Evolutionary conservation across 2,797 vertebrate species (phyloP), one percentile per base, ranked within the genome.

Genomic region (Capromys pilorides): DNA sequence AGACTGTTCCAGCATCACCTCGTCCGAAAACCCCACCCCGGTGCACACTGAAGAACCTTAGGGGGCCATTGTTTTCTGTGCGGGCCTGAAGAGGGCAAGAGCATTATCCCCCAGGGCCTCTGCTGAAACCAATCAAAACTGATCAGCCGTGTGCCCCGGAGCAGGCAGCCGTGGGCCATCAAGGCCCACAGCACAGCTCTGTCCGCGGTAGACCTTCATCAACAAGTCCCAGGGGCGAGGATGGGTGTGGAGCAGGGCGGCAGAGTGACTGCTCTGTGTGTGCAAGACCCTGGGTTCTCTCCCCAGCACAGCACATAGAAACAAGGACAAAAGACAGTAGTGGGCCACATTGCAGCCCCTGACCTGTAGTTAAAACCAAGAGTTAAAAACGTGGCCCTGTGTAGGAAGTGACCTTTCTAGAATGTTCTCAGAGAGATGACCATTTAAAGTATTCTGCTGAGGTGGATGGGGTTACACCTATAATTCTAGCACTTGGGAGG

Each of bases 151-250:
- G 3, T 1, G 21, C 78, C 5, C 0, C 19, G 0, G 45, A 3
- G 0, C 1, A 7, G n/a, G 10, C n/a, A 12, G 2, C 41, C 0
- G 0, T 0, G 2, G 57, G 21, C 0, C 1, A 6, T 14, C 14
- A 0, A 16, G 7, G 4, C 28, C 28, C 1, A 36, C 4, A 4
- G 31, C 1, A 2, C 28, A 33, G 33, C 64, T 7, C 14, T 0
- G 14, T 13, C 51, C 4, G 19, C 49, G 0, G 0, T 6, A 2
- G 21, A 31, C 4, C 66, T 36, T 77, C 4, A 2, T 10, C n/a
- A 14, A 7, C 18, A 24, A 1, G 33, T 62, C 7, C 1, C 9
- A 16, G 31, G 14, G n/a, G 61, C 0, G n/a, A 7, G 6, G n/a
- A 57, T 7, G 16, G 1, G n/a, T 3, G 16, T 31, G 45, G 75